These are phyloP conservation scores for Campoplex nolae DNA, from an alignment of 2,888 invertebrate genomes.

Conservation along the genomic window DNA sequence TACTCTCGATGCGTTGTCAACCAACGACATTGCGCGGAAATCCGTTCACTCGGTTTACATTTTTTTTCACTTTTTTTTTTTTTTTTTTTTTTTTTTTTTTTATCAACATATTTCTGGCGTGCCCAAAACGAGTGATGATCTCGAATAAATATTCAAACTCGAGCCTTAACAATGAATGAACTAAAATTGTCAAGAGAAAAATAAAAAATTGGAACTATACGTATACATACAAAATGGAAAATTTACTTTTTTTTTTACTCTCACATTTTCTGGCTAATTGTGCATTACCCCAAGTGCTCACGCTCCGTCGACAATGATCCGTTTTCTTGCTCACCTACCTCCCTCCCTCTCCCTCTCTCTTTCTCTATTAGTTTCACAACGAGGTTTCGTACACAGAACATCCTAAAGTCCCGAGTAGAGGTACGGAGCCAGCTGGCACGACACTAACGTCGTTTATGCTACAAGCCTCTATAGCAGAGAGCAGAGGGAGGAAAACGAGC, in stretches of 20 bases:
- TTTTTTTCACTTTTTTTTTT: neutral
- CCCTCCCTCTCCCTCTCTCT: neutral
- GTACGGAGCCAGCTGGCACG: constrained; percentile 67
- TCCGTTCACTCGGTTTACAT: neutral
- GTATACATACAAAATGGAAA: neutral
- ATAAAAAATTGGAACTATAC: neutral
- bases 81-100: neutral
- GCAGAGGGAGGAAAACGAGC: constrained; percentile 41
- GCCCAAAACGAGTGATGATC: neutral
- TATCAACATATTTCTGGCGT: neutral
- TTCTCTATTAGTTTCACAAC: constrained; percentile 43
- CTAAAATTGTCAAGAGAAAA: neutral
- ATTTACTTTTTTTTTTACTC: neutral
- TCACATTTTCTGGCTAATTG: constrained; percentile 32
- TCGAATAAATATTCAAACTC: neutral
- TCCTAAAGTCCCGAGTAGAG: constrained; percentile 40
- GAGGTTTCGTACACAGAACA: constrained; percentile 54
- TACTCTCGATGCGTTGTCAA: neutral
- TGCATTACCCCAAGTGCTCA: constrained; percentile 20
- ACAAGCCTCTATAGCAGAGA: constrained; percentile 13
- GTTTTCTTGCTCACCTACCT: constrained; percentile 13
- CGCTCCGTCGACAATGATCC: constrained; percentile 48
- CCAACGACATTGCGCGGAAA: neutral
- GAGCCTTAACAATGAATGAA: neutral
- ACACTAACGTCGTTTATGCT: constrained; percentile 51